A percentile compares a stretch with the other conserved stretches of the same genome.
These are phyloP conservation scores for Brachionus manjavacas DNA, from an alignment of 1,140 invertebrate species.

Conservation along the genomic window DNA sequence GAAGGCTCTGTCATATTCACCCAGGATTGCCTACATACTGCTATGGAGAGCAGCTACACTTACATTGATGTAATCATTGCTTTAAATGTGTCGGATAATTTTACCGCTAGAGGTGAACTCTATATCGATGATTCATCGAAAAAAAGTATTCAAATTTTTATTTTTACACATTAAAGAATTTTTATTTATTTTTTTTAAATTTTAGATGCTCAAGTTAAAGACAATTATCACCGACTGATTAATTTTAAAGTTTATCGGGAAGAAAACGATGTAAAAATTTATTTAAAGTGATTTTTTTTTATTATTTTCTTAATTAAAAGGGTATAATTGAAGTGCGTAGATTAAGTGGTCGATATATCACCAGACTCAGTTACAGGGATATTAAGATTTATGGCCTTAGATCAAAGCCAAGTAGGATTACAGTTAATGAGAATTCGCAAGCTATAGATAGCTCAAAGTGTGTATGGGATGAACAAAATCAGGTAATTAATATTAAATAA, in stretches of 20 bases:
- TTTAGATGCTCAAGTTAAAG: constrained; percentile 25
- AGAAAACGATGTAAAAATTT: constrained; percentile 29
- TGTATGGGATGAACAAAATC: constrained; percentile 8
- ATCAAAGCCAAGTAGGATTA: constrained; percentile 34
- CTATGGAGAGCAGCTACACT: constrained; percentile 28
- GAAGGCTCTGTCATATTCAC: constrained; percentile 36
- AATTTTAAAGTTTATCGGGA: constrained; percentile 20
- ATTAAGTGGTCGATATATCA: neutral
- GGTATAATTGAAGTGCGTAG: constrained; percentile 18
- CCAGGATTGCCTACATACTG: neutral
- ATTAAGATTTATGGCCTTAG: constrained; percentile 21
- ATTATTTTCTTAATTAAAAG: neutral
- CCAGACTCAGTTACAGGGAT: constrained; percentile 24
- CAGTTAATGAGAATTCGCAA: constrained; percentile 35
- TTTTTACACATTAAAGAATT: neutral
- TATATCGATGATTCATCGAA: constrained; percentile 35
- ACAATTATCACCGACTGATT: constrained; percentile 34
- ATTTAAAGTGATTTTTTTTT: neutral
- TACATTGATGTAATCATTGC: constrained; percentile 29
- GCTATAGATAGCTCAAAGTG: constrained; percentile 32
- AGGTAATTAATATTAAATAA: neutral
- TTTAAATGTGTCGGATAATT: constrained; percentile 9
- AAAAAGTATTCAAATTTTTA: neutral
- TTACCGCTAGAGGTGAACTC: constrained; percentile 31
- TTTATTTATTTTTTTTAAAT: neutral